These are phyloP conservation scores for Triplophysa bombifrons DNA, from an alignment of 2,797 vertebrate genomes.

Conservation along the genomic window DNA sequence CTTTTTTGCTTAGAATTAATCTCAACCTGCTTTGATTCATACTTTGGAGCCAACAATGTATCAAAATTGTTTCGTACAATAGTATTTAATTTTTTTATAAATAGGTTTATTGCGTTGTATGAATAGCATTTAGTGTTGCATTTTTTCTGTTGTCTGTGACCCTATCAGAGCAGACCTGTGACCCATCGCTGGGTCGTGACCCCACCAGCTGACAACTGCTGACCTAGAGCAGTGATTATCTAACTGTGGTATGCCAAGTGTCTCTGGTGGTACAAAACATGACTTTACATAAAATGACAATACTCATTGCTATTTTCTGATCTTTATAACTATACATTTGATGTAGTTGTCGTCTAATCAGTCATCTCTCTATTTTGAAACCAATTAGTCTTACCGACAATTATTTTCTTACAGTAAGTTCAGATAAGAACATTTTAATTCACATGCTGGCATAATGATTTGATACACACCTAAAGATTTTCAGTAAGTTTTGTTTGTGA, in stretches of 20 bases:
- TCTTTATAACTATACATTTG: background rate
- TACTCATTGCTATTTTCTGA: background rate
- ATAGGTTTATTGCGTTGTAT: background rate
- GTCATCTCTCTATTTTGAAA: too few species aligned
- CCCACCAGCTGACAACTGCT: background rate
- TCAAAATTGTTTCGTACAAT: too few species aligned
- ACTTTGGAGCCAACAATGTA: too few species aligned
- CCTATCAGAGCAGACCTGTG: constrained; percentile 1
- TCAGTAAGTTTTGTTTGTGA: too few species aligned
- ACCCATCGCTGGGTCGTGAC: background rate
- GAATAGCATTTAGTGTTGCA: background rate
- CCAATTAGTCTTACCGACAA: too few species aligned
- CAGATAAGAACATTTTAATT: too few species aligned
- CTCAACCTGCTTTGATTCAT: too few species aligned
- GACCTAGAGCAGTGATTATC: background rate
- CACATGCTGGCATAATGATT: too few species aligned
- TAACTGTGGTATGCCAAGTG: constrained; percentile 1
- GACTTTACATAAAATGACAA: background rate
- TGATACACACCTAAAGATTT: too few species aligned
- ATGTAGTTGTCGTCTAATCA: too few species aligned
- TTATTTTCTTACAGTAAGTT: too few species aligned
- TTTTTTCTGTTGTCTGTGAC: background rate
- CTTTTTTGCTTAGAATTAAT: background rate
- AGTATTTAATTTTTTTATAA: too few species aligned
- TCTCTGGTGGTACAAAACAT: background rate